Base-by-base conservation (phyloP, 37 sponge, comb jelly and placozoan genomes). In the Theonella swinhoei region DNA sequence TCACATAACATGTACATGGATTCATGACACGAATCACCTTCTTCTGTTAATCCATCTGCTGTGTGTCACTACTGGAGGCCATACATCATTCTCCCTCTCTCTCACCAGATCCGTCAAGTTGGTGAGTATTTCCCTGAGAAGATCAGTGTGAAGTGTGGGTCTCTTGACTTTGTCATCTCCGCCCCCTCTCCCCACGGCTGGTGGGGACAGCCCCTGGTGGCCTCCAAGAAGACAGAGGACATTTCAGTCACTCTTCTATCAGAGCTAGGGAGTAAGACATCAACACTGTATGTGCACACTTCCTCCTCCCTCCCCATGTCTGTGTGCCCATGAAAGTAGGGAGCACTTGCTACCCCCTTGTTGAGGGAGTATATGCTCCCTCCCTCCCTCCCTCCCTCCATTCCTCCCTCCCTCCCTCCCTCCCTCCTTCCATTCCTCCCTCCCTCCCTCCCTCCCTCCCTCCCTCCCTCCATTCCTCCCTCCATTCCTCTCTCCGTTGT, bases 161-260 rank as follows among this genome's bases (percentile, higher is more conserved):
- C 84, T 34, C 67, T 89, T 36, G 89, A 89, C 74, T 89, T 89
- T 64, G 65, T 47, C 29, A 28, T 19, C 39, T 74, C 81, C 0
- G 7, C 54, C 54, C 54, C 54, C 54, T 47, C 54, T 14, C 54
- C 54, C 54, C 54, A 17, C 54, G 54, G 54, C 11, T 47, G 54
- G 54, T 47, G 54, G 54, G 81, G 75, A 3, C 35, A 80, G 19
- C 81, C 75, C 2, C 59, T 42, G 5, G 34, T 41, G 47, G 77
- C 80, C 62, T 17, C 54, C 54, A 47, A 47, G 54, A 47, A 47
- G 54, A 47, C 54, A 47, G 54, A 47, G 14, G 23, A 81, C 58
- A 32, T 81, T 26, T 64, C 79, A 54, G 37, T 80, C 54, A 1
- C 59, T 1, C 76, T 87, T 24, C 3, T 28, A 26, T 70, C 88